A percentile compares a stretch with the other conserved stretches of the same genome.
Evolutionary conservation across 2,888 invertebrate species (phyloP).

Genomic region (Mesorhabditis spiculigera): DNA sequence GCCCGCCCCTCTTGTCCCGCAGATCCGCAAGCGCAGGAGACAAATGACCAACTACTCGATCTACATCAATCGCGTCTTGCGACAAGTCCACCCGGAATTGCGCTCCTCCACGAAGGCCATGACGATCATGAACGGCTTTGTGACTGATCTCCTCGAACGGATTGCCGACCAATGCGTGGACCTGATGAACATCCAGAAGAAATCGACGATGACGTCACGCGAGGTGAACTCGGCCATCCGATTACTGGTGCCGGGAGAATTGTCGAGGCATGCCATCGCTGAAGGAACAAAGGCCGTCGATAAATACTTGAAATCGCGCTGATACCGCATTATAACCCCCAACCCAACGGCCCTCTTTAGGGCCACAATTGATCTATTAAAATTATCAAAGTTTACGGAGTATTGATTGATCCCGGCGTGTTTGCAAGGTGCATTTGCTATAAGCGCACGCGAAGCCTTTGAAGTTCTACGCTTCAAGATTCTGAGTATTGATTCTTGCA

Average conservation of each 20-base stretch:
- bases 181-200: slow-evolving; percentile 68
- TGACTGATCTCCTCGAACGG: slow-evolving; percentile 73
- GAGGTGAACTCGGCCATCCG: slow-evolving; percentile 66
- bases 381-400: no score
- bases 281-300: no score
- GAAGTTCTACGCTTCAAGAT: no score
- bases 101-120: slow-evolving; percentile 73
- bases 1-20: slow-evolving; percentile 37
- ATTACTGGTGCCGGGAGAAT: slow-evolving; percentile 15
- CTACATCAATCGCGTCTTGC: no score
- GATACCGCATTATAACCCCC: neutral
- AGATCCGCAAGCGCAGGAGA: slow-evolving; percentile 55
- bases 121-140: slow-evolving; percentile 74
- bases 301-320: no score
- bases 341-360: slow-evolving; percentile 51
- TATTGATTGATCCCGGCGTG: no score
- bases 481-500: no score
- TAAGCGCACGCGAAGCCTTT: no score
- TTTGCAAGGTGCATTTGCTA: no score
- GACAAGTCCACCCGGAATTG: slow-evolving; percentile 66
- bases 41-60: slow-evolving; percentile 43
- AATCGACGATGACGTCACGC: slow-evolving; percentile 69
- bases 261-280: slow-evolving; percentile 16
- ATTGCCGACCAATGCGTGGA: slow-evolving; percentile 66
- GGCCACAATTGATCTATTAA: slow-evolving; percentile 28